Evolutionary conservation across 2,113 vertebrate species (phyloP).

Genomic region (Ploceus nigricollis): DNA sequence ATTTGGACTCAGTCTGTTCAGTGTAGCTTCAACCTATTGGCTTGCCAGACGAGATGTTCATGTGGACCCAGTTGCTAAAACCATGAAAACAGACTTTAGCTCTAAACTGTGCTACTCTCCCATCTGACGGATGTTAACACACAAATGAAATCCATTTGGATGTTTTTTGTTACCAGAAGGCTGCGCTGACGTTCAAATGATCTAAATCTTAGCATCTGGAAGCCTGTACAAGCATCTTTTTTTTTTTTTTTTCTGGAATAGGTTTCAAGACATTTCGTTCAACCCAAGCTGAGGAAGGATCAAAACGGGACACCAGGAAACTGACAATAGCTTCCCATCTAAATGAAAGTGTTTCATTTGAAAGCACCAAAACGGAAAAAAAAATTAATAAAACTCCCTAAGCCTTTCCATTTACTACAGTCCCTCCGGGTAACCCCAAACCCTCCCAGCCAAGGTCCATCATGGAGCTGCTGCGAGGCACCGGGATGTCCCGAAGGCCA

Average conservation of each 20-base stretch:
- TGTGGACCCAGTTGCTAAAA: neutral
- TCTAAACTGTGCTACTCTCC: neutral
- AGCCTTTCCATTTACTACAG: neutral
- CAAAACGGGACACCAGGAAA: neutral
- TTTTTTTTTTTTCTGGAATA: neutral
- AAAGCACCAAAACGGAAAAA: neutral
- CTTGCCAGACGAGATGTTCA: conserved; percentile 7
- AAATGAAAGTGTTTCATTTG: neutral
- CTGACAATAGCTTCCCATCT: neutral
- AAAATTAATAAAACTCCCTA: too few species aligned
- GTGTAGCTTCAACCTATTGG: neutral
- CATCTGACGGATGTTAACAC: conserved; percentile 22
- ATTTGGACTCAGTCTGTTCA: neutral
- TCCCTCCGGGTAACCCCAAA: neutral
- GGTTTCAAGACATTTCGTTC: conserved; percentile 19
- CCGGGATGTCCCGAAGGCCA: neutral
- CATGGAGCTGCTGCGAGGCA: neutral
- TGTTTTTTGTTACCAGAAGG: conserved; percentile 61
- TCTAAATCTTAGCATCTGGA: conserved; percentile 54
- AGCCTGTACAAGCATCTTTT: neutral
- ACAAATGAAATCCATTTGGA: conserved; percentile 36
- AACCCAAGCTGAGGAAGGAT: neutral
- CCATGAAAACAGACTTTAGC: neutral
- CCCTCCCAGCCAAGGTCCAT: neutral
- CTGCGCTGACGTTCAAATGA: conserved; percentile 64